Conservation (phyloP, 2,113 vertebrate species). For the Gymnocephalus cernua region DNA sequence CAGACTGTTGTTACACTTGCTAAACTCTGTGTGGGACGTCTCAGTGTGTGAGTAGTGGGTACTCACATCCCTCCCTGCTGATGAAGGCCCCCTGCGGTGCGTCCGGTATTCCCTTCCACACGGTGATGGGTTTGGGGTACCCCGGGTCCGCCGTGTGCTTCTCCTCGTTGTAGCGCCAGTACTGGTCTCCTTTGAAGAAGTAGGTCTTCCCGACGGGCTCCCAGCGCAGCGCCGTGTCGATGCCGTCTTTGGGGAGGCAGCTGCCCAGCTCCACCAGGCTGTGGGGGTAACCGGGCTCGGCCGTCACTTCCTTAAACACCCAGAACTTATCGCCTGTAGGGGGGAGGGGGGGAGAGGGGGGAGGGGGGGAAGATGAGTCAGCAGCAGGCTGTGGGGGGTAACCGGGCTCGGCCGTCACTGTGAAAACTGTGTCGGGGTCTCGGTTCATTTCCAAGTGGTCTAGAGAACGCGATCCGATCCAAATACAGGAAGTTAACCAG, state of each 20-base stretch:
- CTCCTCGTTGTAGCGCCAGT: constrained; percentile 99
- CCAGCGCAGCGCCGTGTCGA: constrained; percentile 96
- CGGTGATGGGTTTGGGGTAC: constrained; percentile 95
- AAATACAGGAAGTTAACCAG: too few species aligned
- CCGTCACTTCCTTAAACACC: constrained; percentile 96
- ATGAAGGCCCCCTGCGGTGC: constrained; percentile 96
- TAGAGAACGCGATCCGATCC: too few species aligned
- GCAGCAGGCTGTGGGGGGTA: too few species aligned
- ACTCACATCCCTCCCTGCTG: constrained; percentile 98
- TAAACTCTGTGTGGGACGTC: too few species aligned
- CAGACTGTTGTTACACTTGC: too few species aligned
- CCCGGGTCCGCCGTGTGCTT: constrained; percentile 91
- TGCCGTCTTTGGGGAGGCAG: constrained; percentile 94
- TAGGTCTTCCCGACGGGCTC: constrained; percentile 97
- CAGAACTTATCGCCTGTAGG: constrained; percentile 94
- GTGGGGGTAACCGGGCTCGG: constrained; percentile 95
- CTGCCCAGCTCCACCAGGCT: constrained; percentile 93
- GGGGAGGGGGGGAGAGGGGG: too few species aligned
- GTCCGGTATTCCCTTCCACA: constrained; percentile 97
- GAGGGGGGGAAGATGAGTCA: too few species aligned
- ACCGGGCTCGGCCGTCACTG: too few species aligned
- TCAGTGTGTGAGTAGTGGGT: neutral
- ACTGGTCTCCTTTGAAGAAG: constrained; percentile 98
- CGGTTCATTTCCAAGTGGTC: too few species aligned
- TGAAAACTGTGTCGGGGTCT: too few species aligned